These are phyloP conservation scores for Arctopsyche grandis DNA, from an alignment of 1,140 invertebrate genomes.

Conservation along the genomic window DNA sequence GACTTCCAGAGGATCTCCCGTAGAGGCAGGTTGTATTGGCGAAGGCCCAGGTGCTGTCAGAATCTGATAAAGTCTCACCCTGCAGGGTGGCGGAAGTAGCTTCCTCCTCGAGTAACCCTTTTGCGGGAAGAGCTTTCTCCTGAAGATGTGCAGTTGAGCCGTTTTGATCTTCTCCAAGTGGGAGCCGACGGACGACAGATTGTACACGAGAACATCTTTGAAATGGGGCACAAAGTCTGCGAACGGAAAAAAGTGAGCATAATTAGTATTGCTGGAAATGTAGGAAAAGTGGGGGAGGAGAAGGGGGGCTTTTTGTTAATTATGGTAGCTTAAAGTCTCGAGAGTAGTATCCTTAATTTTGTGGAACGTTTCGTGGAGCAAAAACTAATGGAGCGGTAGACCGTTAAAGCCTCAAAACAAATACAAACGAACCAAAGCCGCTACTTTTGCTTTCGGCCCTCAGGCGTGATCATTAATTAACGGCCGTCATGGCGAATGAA, in stretches of 20 bases:
- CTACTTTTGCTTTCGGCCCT: neutral
- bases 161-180: slow-evolving; percentile 42
- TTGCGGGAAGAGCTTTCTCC: slow-evolving; percentile 35
- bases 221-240: slow-evolving; percentile 51
- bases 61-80: slow-evolving; percentile 48
- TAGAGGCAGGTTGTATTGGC: slow-evolving; percentile 10
- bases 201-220: slow-evolving; percentile 50
- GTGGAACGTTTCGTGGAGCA: slow-evolving; percentile 8
- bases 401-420: slow-evolving; percentile 34
- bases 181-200: slow-evolving; percentile 30
- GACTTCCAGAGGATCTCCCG: slow-evolving; percentile 17
- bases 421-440: slow-evolving; percentile 13
- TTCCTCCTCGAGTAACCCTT: slow-evolving; percentile 7
- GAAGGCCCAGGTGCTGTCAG: slow-evolving; percentile 31
- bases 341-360: slow-evolving; percentile 29
- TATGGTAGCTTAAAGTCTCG: slow-evolving; percentile 26
- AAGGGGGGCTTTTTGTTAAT: slow-evolving; percentile 27
- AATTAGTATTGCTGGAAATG: neutral
- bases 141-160: slow-evolving; percentile 49
- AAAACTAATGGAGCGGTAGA: slow-evolving; percentile 36
- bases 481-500: slow-evolving; percentile 11
- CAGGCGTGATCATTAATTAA: slow-evolving; percentile 23
- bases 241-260: neutral
- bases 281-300: neutral
- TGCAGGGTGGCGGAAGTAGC: slow-evolving; percentile 45